A percentile compares a stretch with the other conserved stretches of the same genome.
phyloP scores from a whole-genome alignment of 2,113 vertebrate genomes.

The Blennius ocellaris region DNA sequence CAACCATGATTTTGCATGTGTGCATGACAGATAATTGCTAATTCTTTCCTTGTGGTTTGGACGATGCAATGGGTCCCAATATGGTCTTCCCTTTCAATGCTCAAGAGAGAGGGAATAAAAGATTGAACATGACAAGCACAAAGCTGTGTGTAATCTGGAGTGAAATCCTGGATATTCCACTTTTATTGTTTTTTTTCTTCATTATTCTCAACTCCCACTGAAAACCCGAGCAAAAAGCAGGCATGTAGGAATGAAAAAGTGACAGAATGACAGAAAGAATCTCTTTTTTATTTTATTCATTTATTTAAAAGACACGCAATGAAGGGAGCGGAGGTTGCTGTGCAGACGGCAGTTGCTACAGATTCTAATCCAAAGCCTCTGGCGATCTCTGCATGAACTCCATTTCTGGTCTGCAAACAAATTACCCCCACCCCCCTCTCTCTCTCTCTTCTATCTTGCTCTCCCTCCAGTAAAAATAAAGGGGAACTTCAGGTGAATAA shows the following conservation, averaged over 20 bases:
- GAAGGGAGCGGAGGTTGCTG: slow-evolving; percentile 67
- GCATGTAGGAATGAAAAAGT: slow-evolving; percentile 5
- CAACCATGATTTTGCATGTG: slow-evolving; percentile 1
- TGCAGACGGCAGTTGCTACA: slow-evolving; percentile 63
- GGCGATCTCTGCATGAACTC: slow-evolving; percentile 72
- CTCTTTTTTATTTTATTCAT: slow-evolving; percentile 56
- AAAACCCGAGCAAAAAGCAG: neutral
- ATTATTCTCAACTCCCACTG: neutral
- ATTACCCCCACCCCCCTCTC: slow-evolving; percentile 45
- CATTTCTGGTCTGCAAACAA: slow-evolving; percentile 77
- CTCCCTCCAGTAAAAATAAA: slow-evolving; percentile 57
- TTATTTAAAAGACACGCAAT: slow-evolving; percentile 69
- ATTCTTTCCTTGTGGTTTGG: slow-evolving; percentile 30
- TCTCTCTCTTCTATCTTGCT: slow-evolving; percentile 43
- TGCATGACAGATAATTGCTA: slow-evolving; percentile 9
- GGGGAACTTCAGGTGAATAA: slow-evolving; percentile 70
- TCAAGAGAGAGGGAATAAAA: slow-evolving; percentile 1
- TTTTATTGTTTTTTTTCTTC: neutral
- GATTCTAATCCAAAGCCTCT: slow-evolving; percentile 73
- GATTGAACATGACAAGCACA: slow-evolving; percentile 31
- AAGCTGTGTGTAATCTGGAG: slow-evolving; percentile 35
- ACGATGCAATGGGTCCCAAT: neutral
- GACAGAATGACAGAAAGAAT: slow-evolving; percentile 30
- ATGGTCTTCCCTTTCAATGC: slow-evolving; percentile 3
- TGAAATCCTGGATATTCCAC: slow-evolving; percentile 17